Percentiles rank a stretch among this genome's conserved stretches.
phyloP scores from a whole-genome alignment of 2,888 invertebrate species.

The Lathronympha strigana region DNA sequence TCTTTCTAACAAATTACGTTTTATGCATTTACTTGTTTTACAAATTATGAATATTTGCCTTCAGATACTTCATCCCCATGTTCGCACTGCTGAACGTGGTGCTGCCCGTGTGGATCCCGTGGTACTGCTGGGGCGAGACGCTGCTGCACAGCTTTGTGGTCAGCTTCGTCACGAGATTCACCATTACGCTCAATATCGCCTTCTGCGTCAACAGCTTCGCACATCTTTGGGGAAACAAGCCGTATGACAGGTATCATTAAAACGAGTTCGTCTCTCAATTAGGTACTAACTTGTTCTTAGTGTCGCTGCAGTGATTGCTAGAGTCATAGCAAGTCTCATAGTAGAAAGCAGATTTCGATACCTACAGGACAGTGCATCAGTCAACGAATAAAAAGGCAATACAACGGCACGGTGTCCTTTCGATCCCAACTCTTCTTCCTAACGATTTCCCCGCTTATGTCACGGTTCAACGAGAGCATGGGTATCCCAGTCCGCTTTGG shows the following conservation, averaged over 20 bases:
- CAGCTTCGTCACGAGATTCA: constrained; percentile 93
- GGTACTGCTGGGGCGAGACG: constrained; percentile 93
- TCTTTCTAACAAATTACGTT: too few relatives aligned
- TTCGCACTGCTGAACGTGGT: constrained; percentile 87
- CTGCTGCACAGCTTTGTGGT: constrained; percentile 92
- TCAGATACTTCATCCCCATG: constrained; percentile 88
- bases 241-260: constrained; percentile 90
- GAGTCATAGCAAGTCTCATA: too few relatives aligned
- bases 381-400: too few relatives aligned
- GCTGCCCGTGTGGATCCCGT: constrained; percentile 90
- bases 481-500: too few relatives aligned
- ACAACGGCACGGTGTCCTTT: too few relatives aligned
- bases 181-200: constrained; percentile 93
- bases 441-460: too few relatives aligned
- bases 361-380: too few relatives aligned
- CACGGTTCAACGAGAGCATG: too few relatives aligned
- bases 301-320: too few relatives aligned
- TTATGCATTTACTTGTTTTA: neutral
- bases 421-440: too few relatives aligned
- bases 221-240: constrained; percentile 96
- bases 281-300: too few relatives aligned
- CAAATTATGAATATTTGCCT: neutral
- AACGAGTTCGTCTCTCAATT: constrained; percentile 56
- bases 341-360: too few relatives aligned
- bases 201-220: constrained; percentile 98